Conservation (phyloP, 1,140 invertebrate species). For the Panagrolaimus sp. region DNA sequence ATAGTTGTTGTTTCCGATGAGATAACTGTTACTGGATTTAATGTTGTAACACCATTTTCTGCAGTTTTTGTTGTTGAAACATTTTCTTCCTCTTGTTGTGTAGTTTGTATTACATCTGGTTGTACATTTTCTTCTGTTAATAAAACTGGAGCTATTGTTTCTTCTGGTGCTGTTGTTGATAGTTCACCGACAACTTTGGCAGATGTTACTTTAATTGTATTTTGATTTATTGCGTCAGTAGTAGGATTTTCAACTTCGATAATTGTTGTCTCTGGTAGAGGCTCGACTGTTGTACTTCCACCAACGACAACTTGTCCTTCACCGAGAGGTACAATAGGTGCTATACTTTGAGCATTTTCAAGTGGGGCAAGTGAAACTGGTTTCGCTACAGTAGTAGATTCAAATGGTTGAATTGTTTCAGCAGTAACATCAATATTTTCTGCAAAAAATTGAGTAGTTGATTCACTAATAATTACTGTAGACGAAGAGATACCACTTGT, state of each 20-base stretch:
- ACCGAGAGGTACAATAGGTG: not conserved
- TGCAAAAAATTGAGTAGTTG: not conserved
- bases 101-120: no score
- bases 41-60: not conserved
- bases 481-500: not conserved
- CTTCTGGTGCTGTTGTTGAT: no score
- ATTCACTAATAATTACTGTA: not conserved
- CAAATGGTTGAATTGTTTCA: no score
- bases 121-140: not conserved
- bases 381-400: no score
- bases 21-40: no score
- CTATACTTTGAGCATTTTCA: no score
- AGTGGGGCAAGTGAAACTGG: no score
- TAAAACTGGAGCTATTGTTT: not conserved
- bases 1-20: no score
- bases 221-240: not conserved
- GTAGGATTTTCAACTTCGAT: not conserved
- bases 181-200: not conserved
- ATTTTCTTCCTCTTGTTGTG: not conserved
- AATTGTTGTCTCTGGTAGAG: not conserved
- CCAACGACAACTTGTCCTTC: not conserved
- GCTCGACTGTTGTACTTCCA: not conserved
- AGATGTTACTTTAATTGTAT: not conserved
- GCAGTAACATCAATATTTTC: not conserved
- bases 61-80: no score